phyloP scores from a whole-genome alignment of 2,888 invertebrate genomes.

The Rhimphoctona megacephalus region DNA sequence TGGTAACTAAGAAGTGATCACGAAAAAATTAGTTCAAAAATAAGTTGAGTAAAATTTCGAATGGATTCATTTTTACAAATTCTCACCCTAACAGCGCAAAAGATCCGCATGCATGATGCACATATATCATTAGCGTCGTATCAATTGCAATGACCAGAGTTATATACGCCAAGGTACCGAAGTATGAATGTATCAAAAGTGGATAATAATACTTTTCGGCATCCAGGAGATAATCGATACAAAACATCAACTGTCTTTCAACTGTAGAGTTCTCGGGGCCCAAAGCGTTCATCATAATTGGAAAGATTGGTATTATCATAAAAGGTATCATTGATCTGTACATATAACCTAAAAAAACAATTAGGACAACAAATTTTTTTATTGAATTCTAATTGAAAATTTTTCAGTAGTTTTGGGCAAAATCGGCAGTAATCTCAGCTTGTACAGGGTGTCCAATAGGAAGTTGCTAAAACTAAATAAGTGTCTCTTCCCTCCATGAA shows the following conservation, averaged over 20 bases:
- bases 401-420: neutral
- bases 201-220: slow-evolving; percentile 72
- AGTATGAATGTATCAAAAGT: slow-evolving; percentile 70
- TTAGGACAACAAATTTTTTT: neutral
- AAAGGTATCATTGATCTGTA: slow-evolving; percentile 70
- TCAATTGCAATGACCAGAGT: slow-evolving; percentile 70
- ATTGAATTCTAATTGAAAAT: neutral
- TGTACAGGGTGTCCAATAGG: too few relatives aligned
- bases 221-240: slow-evolving; percentile 72
- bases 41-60: neutral
- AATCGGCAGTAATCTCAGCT: neutral
- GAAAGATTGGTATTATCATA: slow-evolving; percentile 67
- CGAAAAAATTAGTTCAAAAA: neutral
- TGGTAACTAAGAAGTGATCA: slow-evolving; percentile 63
- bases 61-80: neutral
- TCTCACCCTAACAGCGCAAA: slow-evolving; percentile 72
- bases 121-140: slow-evolving; percentile 69
- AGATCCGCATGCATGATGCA: slow-evolving; percentile 72
- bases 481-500: too few relatives aligned
- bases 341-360: slow-evolving; percentile 63
- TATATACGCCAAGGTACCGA: slow-evolving; percentile 69
- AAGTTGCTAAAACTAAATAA: too few relatives aligned
- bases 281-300: slow-evolving; percentile 60
- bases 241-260: slow-evolving; percentile 69
- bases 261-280: slow-evolving; percentile 63